phyloP scores from a whole-genome alignment of 64 coral and sea anemone species.

The Pocillopora verrucosa region DNA sequence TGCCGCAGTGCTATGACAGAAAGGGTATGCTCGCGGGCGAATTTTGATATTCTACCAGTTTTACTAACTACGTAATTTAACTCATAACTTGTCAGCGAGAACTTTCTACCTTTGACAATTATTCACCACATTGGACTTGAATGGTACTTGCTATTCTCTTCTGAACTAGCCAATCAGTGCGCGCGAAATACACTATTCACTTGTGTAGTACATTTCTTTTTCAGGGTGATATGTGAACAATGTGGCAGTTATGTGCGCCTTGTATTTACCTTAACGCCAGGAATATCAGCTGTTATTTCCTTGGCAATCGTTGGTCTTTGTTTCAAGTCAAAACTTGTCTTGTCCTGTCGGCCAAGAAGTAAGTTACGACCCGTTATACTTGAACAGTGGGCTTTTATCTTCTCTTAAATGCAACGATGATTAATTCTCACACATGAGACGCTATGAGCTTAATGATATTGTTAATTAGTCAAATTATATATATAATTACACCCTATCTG shows the following conservation, averaged over 20 bases:
- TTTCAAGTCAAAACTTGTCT: conserved; percentile 41
- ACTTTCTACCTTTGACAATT: too few species aligned
- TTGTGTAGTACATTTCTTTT: not conserved
- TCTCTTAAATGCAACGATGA: not conserved
- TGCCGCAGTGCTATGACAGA: too few species aligned
- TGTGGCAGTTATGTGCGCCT: conserved; percentile 59
- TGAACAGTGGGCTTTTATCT: not conserved
- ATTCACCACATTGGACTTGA: too few species aligned
- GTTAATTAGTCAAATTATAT: too few species aligned
- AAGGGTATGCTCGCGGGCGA: too few species aligned
- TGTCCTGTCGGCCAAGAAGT: conserved; percentile 48
- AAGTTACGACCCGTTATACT: not conserved
- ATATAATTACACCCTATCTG: too few species aligned
- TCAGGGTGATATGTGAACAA: conserved; percentile 27
- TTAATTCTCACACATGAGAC: not conserved
- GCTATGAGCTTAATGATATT: not conserved
- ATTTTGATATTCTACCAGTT: too few species aligned
- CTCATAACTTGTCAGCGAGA: too few species aligned
- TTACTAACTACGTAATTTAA: too few species aligned
- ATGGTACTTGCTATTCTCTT: too few species aligned
- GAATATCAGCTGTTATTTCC: conserved; percentile 40
- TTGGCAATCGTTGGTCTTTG: conserved; percentile 38
- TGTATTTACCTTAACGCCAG: conserved; percentile 60
- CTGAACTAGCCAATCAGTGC: too few species aligned
- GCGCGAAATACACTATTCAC: too few species aligned